phyloP scores from a whole-genome alignment of 2,797 vertebrate species.

The Pelochelys cantorii region DNA sequence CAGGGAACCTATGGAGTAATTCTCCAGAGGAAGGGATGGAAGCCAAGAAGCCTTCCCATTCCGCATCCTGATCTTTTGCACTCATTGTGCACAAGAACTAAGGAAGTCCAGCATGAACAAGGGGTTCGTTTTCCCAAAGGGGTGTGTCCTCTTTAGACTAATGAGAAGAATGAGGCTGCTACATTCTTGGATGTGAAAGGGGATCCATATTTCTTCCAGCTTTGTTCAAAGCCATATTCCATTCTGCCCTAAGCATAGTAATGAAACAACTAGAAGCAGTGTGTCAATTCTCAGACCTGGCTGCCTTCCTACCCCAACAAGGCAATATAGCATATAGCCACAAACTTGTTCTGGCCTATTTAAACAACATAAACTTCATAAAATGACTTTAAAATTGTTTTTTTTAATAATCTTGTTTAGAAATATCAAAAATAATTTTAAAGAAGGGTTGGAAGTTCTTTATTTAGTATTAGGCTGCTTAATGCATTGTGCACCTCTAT shows the following conservation, averaged over 20 bases:
- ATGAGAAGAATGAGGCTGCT: background rate
- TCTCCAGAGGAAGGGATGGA: background rate
- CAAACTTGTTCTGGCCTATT: background rate
- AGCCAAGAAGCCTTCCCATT: background rate
- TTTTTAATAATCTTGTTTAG: constrained; percentile 24
- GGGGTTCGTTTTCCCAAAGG: background rate
- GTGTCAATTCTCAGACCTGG: background rate
- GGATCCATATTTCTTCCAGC: rapidly evolving
- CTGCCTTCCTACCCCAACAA: background rate
- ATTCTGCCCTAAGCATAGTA: background rate
- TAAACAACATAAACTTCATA: background rate
- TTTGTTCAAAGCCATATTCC: rapidly evolving
- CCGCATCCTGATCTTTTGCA: background rate
- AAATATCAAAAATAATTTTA: constrained; percentile 54
- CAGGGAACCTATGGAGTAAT: background rate
- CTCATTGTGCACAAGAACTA: background rate
- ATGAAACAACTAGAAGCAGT: rapidly evolving
- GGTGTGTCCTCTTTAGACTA: background rate
- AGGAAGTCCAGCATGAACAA: background rate
- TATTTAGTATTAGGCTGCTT: constrained; percentile 35
- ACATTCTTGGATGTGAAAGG: rapidly evolving
- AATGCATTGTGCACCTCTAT: constrained; percentile 41
- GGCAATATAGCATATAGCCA: background rate
- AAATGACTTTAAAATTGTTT: background rate
- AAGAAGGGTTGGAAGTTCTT: constrained; percentile 47